Evolutionary conservation across 2,113 vertebrate species (phyloP).

Genomic region (Microcebus lehilahytsara): DNA sequence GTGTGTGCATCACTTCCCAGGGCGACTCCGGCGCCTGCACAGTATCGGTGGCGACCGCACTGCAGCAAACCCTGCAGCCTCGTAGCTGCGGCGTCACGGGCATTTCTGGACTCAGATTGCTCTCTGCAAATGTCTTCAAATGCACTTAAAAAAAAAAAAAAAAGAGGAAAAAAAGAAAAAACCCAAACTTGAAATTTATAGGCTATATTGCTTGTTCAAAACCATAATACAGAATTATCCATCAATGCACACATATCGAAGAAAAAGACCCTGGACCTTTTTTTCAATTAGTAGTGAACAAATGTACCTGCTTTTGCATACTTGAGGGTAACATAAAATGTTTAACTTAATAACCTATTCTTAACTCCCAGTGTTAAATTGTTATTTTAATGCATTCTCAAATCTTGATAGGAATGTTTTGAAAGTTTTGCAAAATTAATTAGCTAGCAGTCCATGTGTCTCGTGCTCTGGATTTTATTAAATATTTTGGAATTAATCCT

Average conservation of each 20-base stretch:
- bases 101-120: background rate
- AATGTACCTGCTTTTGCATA: background rate
- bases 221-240: background rate
- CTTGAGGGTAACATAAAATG: background rate
- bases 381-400: background rate
- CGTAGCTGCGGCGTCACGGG: accelerated
- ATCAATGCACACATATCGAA: background rate
- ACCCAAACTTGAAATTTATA: background rate
- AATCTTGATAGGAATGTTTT: background rate
- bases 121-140: background rate
- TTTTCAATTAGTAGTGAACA: background rate
- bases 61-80: background rate
- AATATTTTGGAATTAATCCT: background rate
- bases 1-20: accelerated
- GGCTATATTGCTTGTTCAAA: background rate
- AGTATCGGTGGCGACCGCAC: accelerated
- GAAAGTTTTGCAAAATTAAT: background rate
- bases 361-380: background rate
- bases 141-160: background rate
- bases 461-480: background rate
- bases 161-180: background rate
- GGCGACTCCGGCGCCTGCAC: background rate
- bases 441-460: background rate
- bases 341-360: background rate
- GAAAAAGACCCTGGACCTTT: background rate